phyloP scores from a whole-genome alignment of 1,140 invertebrate species.

The Drosophila ficusphila region DNA sequence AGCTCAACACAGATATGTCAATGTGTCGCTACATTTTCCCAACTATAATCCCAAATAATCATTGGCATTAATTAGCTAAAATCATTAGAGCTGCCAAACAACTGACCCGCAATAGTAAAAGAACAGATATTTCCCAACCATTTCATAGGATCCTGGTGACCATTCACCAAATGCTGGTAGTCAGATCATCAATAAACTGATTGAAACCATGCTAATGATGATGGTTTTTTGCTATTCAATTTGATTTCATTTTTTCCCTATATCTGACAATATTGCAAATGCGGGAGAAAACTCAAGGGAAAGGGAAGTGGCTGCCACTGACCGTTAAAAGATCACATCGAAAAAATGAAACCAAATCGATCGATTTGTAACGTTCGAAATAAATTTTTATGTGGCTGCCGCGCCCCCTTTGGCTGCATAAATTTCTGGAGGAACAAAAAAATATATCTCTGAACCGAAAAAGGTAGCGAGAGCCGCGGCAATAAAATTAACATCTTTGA shows the following conservation, averaged over 20 bases:
- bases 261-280: conserved; percentile 41
- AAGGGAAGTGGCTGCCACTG: conserved; percentile 39
- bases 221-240: conserved; percentile 63
- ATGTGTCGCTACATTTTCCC: background rate
- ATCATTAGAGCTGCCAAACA: conserved; percentile 46
- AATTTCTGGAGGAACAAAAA: conserved; percentile 42
- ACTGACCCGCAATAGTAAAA: conserved; percentile 60
- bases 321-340: conserved; percentile 60
- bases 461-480: conserved; percentile 61
- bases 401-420: conserved; percentile 67
- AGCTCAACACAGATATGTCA: background rate
- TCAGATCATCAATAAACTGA: conserved; percentile 70
- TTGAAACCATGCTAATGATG: conserved; percentile 79
- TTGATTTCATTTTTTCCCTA: conserved; percentile 29
- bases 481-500: conserved; percentile 83
- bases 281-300: conserved; percentile 54
- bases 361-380: conserved; percentile 63
- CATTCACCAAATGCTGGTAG: conserved; percentile 67
- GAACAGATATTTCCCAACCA: too few species aligned
- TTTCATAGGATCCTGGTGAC: conserved; percentile 24
- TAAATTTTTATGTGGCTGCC: conserved; percentile 64
- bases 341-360: conserved; percentile 55
- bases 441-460: conserved; percentile 34
- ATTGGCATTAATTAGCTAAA: conserved; percentile 73
- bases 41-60: conserved; percentile 23